phyloP scores from a whole-genome alignment of 2,888 invertebrate species.

The Xestia sexstrigata region DNA sequence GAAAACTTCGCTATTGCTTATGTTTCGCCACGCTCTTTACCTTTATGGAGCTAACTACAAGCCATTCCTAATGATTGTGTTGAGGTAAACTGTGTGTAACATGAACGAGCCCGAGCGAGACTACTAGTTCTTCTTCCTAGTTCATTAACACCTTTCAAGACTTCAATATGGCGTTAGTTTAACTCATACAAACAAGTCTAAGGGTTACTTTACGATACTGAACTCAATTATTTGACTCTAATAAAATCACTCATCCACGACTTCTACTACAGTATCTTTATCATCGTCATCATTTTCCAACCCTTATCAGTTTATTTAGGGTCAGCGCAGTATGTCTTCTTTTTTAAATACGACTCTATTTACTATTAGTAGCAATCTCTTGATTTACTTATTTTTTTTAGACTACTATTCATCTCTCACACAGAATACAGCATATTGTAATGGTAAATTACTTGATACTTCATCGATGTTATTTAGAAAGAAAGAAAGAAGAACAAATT shows the following conservation, averaged over 20 bases:
- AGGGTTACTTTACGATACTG: background rate
- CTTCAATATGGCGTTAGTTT: background rate
- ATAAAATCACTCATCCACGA: background rate
- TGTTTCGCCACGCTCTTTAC: slow-evolving; percentile 33
- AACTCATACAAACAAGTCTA: too few relatives aligned
- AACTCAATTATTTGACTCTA: background rate
- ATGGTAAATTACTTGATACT: background rate
- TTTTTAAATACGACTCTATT: background rate
- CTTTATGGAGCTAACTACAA: slow-evolving; percentile 24
- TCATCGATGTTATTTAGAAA: background rate
- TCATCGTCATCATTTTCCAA: too few relatives aligned
- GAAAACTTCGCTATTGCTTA: slow-evolving; percentile 29
- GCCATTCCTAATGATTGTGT: slow-evolving; percentile 26
- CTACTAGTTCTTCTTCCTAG: slow-evolving; percentile 22
- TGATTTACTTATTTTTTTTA: background rate
- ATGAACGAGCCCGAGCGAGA: background rate
- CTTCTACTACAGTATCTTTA: background rate
- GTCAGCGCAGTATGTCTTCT: background rate
- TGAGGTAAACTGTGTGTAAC: slow-evolving; percentile 21
- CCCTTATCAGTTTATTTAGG: too few relatives aligned
- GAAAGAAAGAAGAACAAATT: too few relatives aligned
- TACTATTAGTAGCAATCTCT: background rate
- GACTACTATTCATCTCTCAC: background rate
- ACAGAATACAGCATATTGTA: background rate
- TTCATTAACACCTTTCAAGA: slow-evolving; percentile 9